A percentile compares a stretch with the other conserved stretches of the same genome.
Evolutionary conservation across 2,113 vertebrate genomes (phyloP).

Genomic region (Daboia siamensis): DNA sequence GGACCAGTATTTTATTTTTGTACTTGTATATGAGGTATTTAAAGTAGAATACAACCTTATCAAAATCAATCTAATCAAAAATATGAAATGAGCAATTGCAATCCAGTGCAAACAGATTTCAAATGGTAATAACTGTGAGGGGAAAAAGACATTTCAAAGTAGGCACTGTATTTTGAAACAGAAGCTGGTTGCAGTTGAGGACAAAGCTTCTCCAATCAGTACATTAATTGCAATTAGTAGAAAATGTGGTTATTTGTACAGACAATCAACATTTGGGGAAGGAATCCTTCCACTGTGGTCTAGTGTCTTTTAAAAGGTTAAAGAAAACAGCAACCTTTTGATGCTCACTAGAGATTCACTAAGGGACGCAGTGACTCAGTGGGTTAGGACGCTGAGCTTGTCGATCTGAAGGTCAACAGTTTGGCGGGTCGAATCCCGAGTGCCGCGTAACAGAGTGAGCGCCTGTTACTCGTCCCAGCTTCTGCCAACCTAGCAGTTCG

Average conservation of each 20-base stretch:
- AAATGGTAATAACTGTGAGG: background rate
- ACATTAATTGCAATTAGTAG: constrained; percentile 3
- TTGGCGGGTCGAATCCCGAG: too few species aligned
- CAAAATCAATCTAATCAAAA: background rate
- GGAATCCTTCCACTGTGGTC: background rate
- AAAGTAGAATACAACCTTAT: background rate
- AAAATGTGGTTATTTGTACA: constrained; percentile 13
- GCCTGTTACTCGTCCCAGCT: too few species aligned
- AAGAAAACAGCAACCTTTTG: background rate
- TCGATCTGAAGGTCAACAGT: too few species aligned
- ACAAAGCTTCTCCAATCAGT: background rate
- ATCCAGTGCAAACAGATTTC: background rate
- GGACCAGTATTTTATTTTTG: background rate
- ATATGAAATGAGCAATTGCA: background rate
- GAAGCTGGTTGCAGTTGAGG: background rate
- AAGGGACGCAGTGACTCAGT: too few species aligned
- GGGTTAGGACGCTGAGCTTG: too few species aligned
- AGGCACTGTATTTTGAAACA: background rate
- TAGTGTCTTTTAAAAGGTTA: background rate
- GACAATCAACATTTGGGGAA: background rate
- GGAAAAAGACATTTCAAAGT: background rate
- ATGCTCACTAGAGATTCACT: too few species aligned
- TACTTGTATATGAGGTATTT: background rate
- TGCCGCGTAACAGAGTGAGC: too few species aligned
- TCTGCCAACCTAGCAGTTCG: too few species aligned